These are phyloP conservation scores for Antedon mediterranea DNA, from an alignment of 53 echinoderm and acorn worm species.

Conservation along the genomic window DNA sequence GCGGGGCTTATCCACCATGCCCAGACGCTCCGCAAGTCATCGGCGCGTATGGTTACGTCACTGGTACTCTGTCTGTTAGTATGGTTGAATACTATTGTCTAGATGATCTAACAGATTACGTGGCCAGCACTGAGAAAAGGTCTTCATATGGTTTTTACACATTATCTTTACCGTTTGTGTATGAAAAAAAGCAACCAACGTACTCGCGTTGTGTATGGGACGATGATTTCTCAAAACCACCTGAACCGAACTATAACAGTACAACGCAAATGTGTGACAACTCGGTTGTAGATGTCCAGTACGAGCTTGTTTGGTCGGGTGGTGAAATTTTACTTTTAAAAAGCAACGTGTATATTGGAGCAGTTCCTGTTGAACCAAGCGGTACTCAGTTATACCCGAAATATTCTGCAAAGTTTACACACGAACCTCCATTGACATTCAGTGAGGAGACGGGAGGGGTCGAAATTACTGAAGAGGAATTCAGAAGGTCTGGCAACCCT, in stretches of 20 bases:
- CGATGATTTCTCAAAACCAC: conserved; percentile 74
- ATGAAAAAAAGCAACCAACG: neutral
- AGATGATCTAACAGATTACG: conserved; percentile 37
- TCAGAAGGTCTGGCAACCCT: conserved; percentile 66
- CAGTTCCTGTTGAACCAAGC: conserved; percentile 11
- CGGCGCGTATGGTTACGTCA: conserved; percentile 22
- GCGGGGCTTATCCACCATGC: conserved; percentile 60
- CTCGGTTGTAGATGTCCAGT: conserved; percentile 56
- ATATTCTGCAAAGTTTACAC: conserved; percentile 38
- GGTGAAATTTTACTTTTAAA: conserved; percentile 35
- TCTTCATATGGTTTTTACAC: conserved; percentile 13
- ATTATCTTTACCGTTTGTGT: neutral
- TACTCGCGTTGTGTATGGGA: conserved; percentile 61
- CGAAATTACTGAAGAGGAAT: conserved; percentile 14
- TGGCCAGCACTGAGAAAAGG: neutral
- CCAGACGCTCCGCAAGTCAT: conserved; percentile 49
- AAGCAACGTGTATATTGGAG: conserved; percentile 41
- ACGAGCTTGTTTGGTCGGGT: conserved; percentile 77
- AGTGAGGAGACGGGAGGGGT: conserved; percentile 18
- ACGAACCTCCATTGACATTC: conserved; percentile 17
- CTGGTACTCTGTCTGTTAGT: conserved; percentile 5
- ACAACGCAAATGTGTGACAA: conserved; percentile 46
- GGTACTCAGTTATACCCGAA: neutral
- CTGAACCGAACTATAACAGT: conserved; percentile 34
- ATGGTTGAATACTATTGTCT: conserved; percentile 54